Evolutionary conservation across 1,140 invertebrate genomes (phyloP), one percentile per base, ranked within the genome.

Genomic region (Armadillidium nasatum): DNA sequence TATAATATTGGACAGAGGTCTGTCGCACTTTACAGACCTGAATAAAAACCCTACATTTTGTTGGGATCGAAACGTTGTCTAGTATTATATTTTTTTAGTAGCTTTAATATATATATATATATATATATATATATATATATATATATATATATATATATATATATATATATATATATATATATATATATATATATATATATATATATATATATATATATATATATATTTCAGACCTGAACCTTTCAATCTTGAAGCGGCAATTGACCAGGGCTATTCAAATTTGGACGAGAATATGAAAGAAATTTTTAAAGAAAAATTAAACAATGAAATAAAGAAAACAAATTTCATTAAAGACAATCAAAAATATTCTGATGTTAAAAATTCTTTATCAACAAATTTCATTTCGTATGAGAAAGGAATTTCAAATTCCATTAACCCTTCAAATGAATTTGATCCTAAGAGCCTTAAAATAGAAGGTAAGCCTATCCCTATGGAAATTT

Each of bases 291-390:
- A 75, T 44, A 60, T 78, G 10, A 73, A 76, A 44, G 77, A 78
- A 67, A 44, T 76, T 11, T 43, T 78, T 7, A 76, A 73, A 7
- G 77, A 78, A 45, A 74, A 78, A 44, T 43, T 73, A 4, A 74
- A 75, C 22, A 78, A 78, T 44, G 73, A 67, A 66, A 78, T 78
- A n/a, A 75, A 68, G 50, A 74, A 74, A 10, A 74, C 77, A 50
- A 50, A 50, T 9, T 15, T 9, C 46, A 50, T 50, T 15, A 50
- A 50, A 46, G 15, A 44, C 74, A 71, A 11, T 76, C 71, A 23
- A 43, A 73, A 10, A 67, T 71, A 60, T 4, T 21, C 10, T 84
- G 7, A 60, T 60, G 50, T 4, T 15, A 7, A 60, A 60, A 19
- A 15, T 60, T 60, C 50, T 3, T 2, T 15, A 60, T 60, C 2